Evolutionary conservation across 2,888 invertebrate genomes (phyloP), one percentile per base, ranked within the genome.

Genomic region (Drosophila mimetica): DNA sequence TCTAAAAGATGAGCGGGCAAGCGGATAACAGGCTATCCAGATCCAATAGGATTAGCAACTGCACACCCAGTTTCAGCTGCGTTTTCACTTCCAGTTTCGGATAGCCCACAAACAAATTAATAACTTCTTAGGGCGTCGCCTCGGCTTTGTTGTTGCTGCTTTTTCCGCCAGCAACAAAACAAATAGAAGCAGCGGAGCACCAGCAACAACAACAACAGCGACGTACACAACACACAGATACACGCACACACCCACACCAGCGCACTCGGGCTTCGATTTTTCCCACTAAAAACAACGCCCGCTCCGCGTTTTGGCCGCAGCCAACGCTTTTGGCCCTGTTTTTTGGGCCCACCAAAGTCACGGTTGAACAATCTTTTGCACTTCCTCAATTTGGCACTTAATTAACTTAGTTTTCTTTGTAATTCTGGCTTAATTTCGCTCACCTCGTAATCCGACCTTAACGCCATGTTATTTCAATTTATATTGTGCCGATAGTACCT

Each of bases 391-490:
- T 61, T 50, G n/a, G 34, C 39, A 50, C 75, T 86, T 75, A 80
- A 75, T 74, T 79, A 76, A 77, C 78, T 77, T 77, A 81, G 50
- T 76, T 75, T 81, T 70, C 18, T 51, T 70, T 25, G 1, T 76
- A 71, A 67, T 69, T 79, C 74, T 60, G 55, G 58, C 54, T 75
- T 75, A 79, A 67, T 75, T 77, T 51, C 67, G 70, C 91, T 91
- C 85, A 91, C 91, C 91, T 91, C 91, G 88, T 89, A 91, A 82
- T 90, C 90, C 81, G 91, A 91, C 89, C 90, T 90, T 79, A 90
- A 88, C 89, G 91, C 91, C 91, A 91, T 91, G 60, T 58, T 60
- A 60, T 25, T n/a, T n/a, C n/a, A n/a, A n/a, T n/a, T n/a, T n/a
- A n/a, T n/a, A n/a, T n/a, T n/a, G n/a, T n/a, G n/a, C n/a, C n/a